These are phyloP conservation scores for Drosophila antonietae DNA, from an alignment of 2,888 invertebrate genomes.

Conservation along the genomic window DNA sequence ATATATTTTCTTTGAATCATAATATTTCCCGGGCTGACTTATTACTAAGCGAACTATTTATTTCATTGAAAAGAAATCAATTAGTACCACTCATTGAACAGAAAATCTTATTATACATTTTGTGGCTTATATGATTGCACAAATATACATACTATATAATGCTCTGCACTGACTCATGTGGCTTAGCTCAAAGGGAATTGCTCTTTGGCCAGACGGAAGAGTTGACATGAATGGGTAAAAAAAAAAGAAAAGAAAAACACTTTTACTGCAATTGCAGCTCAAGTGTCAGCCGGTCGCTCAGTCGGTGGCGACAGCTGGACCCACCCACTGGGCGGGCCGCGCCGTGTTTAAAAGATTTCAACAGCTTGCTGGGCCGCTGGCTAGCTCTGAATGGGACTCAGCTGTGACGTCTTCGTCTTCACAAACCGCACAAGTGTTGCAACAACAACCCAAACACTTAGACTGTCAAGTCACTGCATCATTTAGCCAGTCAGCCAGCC, in stretches of 20 bases:
- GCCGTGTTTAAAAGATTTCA: constrained; percentile 30
- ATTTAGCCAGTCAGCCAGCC: constrained; percentile 49
- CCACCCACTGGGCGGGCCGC: constrained; percentile 31
- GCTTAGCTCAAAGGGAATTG: not conserved
- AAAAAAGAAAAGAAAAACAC: constrained; percentile 22
- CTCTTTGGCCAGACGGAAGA: not conserved
- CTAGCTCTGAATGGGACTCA: constrained; percentile 26
- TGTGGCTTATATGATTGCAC: not conserved
- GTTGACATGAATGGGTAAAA: constrained; percentile 1
- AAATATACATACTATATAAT: not conserved
- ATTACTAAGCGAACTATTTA: not conserved
- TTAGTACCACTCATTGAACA: not conserved
- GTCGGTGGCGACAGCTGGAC: constrained; percentile 21
- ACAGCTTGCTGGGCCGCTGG: constrained; percentile 38
- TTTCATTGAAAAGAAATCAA: not conserved
- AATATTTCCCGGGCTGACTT: not conserved
- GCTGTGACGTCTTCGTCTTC: constrained; percentile 48
- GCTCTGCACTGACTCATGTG: constrained; percentile 6
- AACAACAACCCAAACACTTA: constrained; percentile 29
- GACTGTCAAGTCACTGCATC: constrained; percentile 46
- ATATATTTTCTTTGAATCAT: not conserved
- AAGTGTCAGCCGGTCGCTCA: constrained; percentile 35
- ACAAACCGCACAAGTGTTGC: constrained; percentile 69
- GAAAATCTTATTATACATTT: not conserved
- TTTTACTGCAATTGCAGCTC: constrained; percentile 57